Conservation (phyloP, 2,797 vertebrate genomes). For the Danio kyathit region DNA sequence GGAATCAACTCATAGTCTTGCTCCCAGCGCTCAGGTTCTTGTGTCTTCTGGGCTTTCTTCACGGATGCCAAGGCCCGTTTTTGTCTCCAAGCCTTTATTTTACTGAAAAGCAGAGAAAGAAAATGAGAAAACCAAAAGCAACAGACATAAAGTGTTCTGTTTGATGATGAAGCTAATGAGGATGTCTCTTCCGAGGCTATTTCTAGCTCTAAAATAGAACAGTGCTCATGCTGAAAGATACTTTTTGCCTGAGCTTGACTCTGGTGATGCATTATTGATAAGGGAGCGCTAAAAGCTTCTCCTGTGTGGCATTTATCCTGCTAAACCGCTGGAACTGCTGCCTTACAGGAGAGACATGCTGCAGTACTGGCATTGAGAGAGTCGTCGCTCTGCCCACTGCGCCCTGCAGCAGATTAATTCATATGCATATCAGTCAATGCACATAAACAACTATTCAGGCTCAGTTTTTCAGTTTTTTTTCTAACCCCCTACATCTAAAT, state of each 20-base stretch:
- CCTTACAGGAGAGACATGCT: conserved; percentile 4
- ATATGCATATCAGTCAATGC: background rate
- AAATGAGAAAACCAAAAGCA: background rate
- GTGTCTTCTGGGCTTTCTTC: conserved; percentile 66
- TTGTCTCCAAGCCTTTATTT: conserved; percentile 83
- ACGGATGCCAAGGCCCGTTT: conserved; percentile 75
- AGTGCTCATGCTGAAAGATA: conserved; percentile 22
- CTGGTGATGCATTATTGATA: conserved; percentile 49
- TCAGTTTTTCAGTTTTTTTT: background rate
- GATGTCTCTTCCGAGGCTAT: background rate
- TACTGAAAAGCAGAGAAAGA: conserved; percentile 68
- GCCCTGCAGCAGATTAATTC: background rate
- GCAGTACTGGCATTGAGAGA: background rate
- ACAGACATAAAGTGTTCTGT: background rate
- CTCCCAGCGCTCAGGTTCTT: conserved; percentile 76
- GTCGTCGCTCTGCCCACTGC: conserved; percentile 9
- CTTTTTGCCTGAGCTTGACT: conserved; percentile 16
- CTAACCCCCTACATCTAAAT: background rate
- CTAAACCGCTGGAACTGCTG: background rate
- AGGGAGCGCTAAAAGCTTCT: conserved; percentile 46
- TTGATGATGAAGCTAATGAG: background rate
- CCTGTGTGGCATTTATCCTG: conserved; percentile 28
- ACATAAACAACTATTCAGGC: background rate
- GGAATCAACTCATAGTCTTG: conserved; percentile 82
- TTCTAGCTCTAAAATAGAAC: conserved; percentile 14